These are phyloP conservation scores for Glandiceps talaboti DNA, from an alignment of 53 echinoderm and acorn worm genomes.

Conservation along the genomic window DNA sequence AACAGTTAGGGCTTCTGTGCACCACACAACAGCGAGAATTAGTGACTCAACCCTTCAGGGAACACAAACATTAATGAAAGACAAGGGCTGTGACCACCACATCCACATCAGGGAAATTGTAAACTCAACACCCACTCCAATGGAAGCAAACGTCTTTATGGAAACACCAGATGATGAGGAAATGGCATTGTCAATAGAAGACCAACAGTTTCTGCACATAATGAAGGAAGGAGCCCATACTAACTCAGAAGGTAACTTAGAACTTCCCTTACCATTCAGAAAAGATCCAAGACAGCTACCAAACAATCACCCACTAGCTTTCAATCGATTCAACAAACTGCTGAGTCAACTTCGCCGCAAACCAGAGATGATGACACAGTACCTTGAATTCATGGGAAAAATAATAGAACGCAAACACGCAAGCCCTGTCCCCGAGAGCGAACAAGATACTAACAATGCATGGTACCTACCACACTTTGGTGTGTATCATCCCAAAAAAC, in stretches of 20 bases:
- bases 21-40: no score
- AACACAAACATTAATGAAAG: no score
- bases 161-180: conserved; percentile 14
- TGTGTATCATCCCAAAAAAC: conserved; percentile 23
- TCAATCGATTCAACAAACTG: neutral
- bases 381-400: conserved; percentile 6
- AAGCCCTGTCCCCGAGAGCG: neutral
- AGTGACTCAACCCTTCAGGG: no score
- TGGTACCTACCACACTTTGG: conserved; percentile 4
- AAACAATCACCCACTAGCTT: conserved; percentile 6
- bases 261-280: conserved; percentile 9
- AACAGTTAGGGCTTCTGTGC: no score
- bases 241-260: conserved; percentile 15
- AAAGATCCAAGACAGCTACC: neutral
- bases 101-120: no score
- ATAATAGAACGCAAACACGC: conserved; percentile 10
- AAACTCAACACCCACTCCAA: no score
- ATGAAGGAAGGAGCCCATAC: conserved; percentile 22
- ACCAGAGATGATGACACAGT: conserved; percentile 13
- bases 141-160: no score
- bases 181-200: conserved; percentile 27
- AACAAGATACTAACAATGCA: neutral
- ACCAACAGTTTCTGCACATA: conserved; percentile 11
- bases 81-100: no score
- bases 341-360: neutral